phyloP scores from a whole-genome alignment of 1,140 invertebrate genomes.

The Limonius californicus region DNA sequence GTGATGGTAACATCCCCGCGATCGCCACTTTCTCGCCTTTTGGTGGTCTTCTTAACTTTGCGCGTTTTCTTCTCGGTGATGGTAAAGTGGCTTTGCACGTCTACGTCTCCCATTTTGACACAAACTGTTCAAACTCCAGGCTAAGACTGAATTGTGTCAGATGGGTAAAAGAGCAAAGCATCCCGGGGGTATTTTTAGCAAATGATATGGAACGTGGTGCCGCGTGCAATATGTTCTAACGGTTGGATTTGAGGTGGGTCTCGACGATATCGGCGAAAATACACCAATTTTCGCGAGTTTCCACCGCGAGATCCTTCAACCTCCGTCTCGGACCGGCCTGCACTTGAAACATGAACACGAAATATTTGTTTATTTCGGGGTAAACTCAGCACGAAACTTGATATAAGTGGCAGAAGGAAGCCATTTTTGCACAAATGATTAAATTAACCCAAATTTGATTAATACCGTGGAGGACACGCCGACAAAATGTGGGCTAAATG shows the following conservation, averaged over 20 bases:
- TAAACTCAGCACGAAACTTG: too few relatives aligned
- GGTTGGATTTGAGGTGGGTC: slow-evolving; percentile 7
- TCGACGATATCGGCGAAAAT: slow-evolving; percentile 12
- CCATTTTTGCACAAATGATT: too few relatives aligned
- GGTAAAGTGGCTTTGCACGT: slow-evolving; percentile 76
- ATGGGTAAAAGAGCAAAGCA: slow-evolving; percentile 40
- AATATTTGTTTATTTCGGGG: too few relatives aligned
- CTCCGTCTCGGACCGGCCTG: too few relatives aligned
- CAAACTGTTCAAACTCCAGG: slow-evolving; percentile 30
- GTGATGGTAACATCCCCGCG: slow-evolving; percentile 72
- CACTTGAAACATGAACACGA: not conserved
- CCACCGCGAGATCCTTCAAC: not conserved
- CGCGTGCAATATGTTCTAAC: slow-evolving; percentile 21
- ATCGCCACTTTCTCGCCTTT: slow-evolving; percentile 70
- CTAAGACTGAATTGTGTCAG: slow-evolving; percentile 40
- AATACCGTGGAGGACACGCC: too few relatives aligned
- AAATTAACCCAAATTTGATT: too few relatives aligned
- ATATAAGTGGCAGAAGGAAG: not conserved
- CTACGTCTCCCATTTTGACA: slow-evolving; percentile 76
- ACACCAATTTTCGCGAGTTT: slow-evolving; percentile 3
- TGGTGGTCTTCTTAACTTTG: slow-evolving; percentile 83
- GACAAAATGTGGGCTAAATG: too few relatives aligned
- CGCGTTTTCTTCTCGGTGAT: slow-evolving; percentile 80
- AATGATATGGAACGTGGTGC: slow-evolving; percentile 48
- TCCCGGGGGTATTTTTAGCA: slow-evolving; percentile 46